Evolutionary conservation across 2,113 vertebrate species (phyloP), one percentile per base, ranked within the genome.

Genomic region (Anser brachyrhynchus): DNA sequence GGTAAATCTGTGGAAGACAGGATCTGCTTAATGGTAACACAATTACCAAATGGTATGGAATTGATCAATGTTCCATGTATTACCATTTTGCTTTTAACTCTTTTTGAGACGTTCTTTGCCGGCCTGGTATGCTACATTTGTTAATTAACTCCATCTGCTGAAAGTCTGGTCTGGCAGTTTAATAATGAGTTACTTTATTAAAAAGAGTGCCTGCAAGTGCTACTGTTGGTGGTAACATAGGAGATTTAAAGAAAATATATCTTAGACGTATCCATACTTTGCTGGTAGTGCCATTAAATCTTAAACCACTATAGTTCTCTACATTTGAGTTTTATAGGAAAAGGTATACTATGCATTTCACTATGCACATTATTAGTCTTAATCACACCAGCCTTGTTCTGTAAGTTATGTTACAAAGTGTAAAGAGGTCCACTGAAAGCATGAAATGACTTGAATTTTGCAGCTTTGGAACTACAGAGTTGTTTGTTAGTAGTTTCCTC

Each of bases 81-180:
- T 75, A 29, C 28, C 15, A 15, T 66, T 74, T 49, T 71, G 54
- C 28, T 64, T 89, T 87, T 82, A 66, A 44, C 46, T 91, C 21
- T 87, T 66, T 74, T 83, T 66, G 37, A 84, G 59, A 75, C 2
- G 4, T 77, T 75, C 62, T 67, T 84, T 73, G 54, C 35, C 57
- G 70, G 73, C 67, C 8, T 51, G 78, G n/a, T 76, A 26, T 80
- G 49, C 51, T 87, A 12, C 6, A 3, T 75, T 91, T 43, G 13
- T 41, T 96, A 93, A 95, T 95, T 90, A 89, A 89, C 46, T 73
- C 94, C 95, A 85, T 90, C 94, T 95, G 89, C 73, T 91, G 89
- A 46, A 89, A 92, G 65, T 31, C n/a, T 96, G 82, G 51, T 73
- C 44, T 85, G 57, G 35, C 6, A 55, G 31, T 87, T 94, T 75